Base-by-base conservation (phyloP, 2,113 vertebrate species). In the Thryonomys swinderianus region DNA sequence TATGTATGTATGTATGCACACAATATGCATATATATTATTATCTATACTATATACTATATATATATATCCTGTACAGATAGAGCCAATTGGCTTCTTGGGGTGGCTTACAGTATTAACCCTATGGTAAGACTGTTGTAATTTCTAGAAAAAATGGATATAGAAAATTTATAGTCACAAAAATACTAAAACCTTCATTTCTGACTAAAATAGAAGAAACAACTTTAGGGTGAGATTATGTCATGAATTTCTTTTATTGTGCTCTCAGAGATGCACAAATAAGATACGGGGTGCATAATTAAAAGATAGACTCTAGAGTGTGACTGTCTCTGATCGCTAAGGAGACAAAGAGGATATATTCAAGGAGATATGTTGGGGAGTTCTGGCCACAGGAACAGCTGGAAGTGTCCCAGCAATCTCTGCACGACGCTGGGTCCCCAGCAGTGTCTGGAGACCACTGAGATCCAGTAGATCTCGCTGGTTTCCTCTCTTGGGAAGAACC, bases 21-120 rank as follows among this genome's bases (percentile, higher is more conserved):
- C n/a, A n/a, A n/a, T n/a, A n/a, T n/a, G n/a, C n/a, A n/a, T n/a
- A n/a, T n/a, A n/a, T n/a, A n/a, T n/a, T n/a, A n/a, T n/a, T n/a
- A n/a, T n/a, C n/a, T n/a, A n/a, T n/a, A n/a, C n/a, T n/a, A n/a
- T n/a, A n/a, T n/a, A n/a, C n/a, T n/a, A n/a, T n/a, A n/a, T 96
- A 76, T 66, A 67, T 95, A 97, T 96, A 97, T 57, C 30, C 12
- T 91, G 71, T 81, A 79, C 25, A 94, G 67, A 87, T 81, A 94
- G 96, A 92, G 88, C 79, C 96, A 98, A 97, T 95, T 97, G 88
- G 51, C 37, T 97, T 4, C 9, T 85, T 20, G 87, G 1, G 90
- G 45, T 20, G 1, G 93, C 37, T 62, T 93, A 89, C n/a, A 94
- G 25, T 80, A 96, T 55, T 64, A 82, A 67, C 30, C 34, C 86